These are phyloP conservation scores for Trinectes maculatus DNA, from an alignment of 2,113 vertebrate species.

Conservation along the genomic window DNA sequence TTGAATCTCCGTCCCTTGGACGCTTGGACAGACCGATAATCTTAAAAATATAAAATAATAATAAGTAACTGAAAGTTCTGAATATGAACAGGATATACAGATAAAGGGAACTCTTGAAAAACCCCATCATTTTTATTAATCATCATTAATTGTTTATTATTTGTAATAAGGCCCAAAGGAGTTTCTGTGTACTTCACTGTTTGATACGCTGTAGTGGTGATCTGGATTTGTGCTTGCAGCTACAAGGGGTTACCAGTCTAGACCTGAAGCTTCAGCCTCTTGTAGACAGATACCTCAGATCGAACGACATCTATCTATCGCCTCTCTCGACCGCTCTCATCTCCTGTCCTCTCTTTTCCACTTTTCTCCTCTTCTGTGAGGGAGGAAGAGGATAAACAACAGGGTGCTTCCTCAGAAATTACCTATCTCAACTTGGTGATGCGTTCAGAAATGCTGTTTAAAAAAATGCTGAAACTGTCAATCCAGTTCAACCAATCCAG, in stretches of 20 bases:
- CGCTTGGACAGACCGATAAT: no score
- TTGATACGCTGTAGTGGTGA: constrained; percentile 20
- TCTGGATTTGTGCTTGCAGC: constrained; percentile 39
- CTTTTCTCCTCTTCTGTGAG: constrained; percentile 46
- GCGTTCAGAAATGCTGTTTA: constrained; percentile 56
- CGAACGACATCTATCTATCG: constrained; percentile 62
- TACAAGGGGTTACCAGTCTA: constrained; percentile 9
- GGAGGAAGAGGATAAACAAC: constrained; percentile 48
- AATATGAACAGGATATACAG: no score
- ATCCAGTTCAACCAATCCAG: constrained; percentile 35
- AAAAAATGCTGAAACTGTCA: constrained; percentile 66
- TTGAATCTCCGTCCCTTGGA: no score
- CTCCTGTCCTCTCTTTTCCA: constrained; percentile 58
- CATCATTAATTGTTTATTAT: constrained; percentile 19
- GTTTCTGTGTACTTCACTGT: constrained; percentile 5
- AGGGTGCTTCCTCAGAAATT: constrained; percentile 69
- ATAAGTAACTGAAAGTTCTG: no score
- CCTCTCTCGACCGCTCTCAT: constrained; percentile 63
- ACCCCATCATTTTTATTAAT: neutral
- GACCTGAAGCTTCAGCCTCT: constrained; percentile 35
- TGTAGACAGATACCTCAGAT: constrained; percentile 61
- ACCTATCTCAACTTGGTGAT: constrained; percentile 63
- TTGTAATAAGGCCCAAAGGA: constrained; percentile 18
- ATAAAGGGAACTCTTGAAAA: no score
- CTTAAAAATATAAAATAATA: no score